Evolutionary conservation across 2,113 vertebrate genomes (phyloP).

Genomic region (Eretmodus cyanostictus): DNA sequence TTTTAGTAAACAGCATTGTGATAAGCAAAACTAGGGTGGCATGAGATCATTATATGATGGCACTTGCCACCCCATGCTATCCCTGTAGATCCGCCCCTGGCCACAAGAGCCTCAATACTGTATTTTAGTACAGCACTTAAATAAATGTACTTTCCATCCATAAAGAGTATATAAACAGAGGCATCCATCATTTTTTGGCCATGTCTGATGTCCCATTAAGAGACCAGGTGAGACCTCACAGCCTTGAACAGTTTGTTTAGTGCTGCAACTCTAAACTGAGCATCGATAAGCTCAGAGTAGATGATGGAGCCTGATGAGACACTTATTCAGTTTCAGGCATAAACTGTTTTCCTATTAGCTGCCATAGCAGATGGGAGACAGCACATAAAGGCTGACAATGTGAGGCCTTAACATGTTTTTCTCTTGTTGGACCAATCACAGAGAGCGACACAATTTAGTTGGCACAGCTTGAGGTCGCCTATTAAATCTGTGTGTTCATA

Average conservation of each 20-base stretch:
- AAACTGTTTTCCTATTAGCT: not conserved
- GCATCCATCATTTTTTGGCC: not conserved
- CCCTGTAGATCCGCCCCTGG: not conserved
- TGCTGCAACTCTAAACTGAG: not conserved
- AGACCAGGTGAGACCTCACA: not conserved
- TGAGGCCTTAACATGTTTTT: not conserved
- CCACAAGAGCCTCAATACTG: not conserved
- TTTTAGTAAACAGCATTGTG: not conserved
- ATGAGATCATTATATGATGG: not conserved
- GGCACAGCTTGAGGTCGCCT: not conserved
- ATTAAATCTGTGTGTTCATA: not conserved
- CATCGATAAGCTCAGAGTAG: not conserved
- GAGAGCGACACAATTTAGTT: not conserved
- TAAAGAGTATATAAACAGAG: accelerated
- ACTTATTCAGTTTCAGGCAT: not conserved
- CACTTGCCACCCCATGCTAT: not conserved
- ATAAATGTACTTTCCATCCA: not conserved
- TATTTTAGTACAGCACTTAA: not conserved
- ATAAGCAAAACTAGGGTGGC: not conserved
- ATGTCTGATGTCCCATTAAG: not conserved
- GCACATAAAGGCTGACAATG: not conserved
- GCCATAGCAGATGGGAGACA: constrained; percentile 1
- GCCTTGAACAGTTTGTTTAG: not conserved
- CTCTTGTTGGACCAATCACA: not conserved
- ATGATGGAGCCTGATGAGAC: not conserved